Conservation (phyloP, 2,797 vertebrate genomes). For the Xyrichtys novacula region DNA sequence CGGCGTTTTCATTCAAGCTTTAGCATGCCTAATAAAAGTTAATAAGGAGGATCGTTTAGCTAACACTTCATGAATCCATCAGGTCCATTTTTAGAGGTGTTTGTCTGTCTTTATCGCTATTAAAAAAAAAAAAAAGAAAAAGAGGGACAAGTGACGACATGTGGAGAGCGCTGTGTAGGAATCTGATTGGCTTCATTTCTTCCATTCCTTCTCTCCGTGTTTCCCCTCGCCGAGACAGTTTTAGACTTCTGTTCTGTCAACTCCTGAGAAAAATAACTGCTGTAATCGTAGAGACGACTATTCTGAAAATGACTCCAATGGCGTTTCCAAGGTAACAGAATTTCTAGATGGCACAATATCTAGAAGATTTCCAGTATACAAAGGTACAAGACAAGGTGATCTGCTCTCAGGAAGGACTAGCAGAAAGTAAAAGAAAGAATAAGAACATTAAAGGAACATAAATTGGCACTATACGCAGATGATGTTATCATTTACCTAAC, state of each 20-base stretch:
- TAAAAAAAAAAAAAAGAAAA: slow-evolving; percentile 10
- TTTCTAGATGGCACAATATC: too few relatives aligned
- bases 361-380: too few relatives aligned
- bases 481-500: too few relatives aligned
- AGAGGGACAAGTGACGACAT: slow-evolving; percentile 65
- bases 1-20: slow-evolving; percentile 53
- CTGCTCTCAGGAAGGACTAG: too few relatives aligned
- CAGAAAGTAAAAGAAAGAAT: too few relatives aligned
- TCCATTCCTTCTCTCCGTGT: slow-evolving; percentile 36
- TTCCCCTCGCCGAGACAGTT: slow-evolving; percentile 32
- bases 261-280: slow-evolving; percentile 15
- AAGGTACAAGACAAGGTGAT: too few relatives aligned
- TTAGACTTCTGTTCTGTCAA: slow-evolving; percentile 52
- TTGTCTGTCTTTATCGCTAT: slow-evolving; percentile 39
- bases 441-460: too few relatives aligned
- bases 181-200: slow-evolving; percentile 49
- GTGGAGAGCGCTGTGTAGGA: slow-evolving; percentile 37
- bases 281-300: slow-evolving; percentile 37
- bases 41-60: slow-evolving; percentile 48
- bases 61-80: slow-evolving; percentile 41
- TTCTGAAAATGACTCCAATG: neutral
- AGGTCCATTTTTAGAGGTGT: slow-evolving; percentile 31
- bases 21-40: slow-evolving; percentile 67
- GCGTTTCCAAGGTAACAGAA: too few relatives aligned
- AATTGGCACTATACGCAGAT: too few relatives aligned